Evolutionary conservation across 2,888 invertebrate species (phyloP), one percentile per base, ranked within the genome.

Genomic region (Dicyrtoma fusca): DNA sequence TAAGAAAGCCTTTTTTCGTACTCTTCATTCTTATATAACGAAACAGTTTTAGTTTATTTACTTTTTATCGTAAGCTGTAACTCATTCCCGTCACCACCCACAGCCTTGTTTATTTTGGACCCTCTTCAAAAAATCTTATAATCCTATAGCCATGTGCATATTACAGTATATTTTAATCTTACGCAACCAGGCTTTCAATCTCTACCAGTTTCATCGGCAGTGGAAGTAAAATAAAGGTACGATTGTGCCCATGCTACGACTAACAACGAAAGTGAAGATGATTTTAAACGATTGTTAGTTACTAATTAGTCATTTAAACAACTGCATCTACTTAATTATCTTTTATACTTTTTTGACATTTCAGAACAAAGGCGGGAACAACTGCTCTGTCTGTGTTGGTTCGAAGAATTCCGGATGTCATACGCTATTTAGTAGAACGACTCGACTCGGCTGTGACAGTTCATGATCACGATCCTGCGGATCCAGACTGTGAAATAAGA

Each of bases 371-470:
- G 83, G 93, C 92, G 81, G 93, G 94, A 72, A 91, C 92, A 82
- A 91, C 92, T 10, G 93, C 93, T 26, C 85, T 94, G 74, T 92
- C 92, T 80, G 91, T 94, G 76, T 92, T 94, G 75, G 89, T 92
- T 21, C 87, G 94, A 75, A 93, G 93, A 85, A 94, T 93, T 2
- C 94, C 94, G 13, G 91, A 92, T 13, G 92, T 92, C 21, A 86
- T 94, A 79, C 90, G 90, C 45, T 92, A 92, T 87, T 89, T 94
- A 77, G 89, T 90, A 57, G 90, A 92, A 82, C 91, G 92, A 83
- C 84, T 94, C 75, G 92, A 94, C 83, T 88, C 89, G 59, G 80
- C 92, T 0, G 90, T 93, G 14, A 89, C 89, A 78, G 87, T 92
- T 8, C 91, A 91, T 81, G 93, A 93, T 81, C 92, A 93, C 81